Percentiles rank a stretch among this genome's conserved stretches.
Conservation (phyloP, 2,888 invertebrate genomes). For the Morpho helenor region DNA sequence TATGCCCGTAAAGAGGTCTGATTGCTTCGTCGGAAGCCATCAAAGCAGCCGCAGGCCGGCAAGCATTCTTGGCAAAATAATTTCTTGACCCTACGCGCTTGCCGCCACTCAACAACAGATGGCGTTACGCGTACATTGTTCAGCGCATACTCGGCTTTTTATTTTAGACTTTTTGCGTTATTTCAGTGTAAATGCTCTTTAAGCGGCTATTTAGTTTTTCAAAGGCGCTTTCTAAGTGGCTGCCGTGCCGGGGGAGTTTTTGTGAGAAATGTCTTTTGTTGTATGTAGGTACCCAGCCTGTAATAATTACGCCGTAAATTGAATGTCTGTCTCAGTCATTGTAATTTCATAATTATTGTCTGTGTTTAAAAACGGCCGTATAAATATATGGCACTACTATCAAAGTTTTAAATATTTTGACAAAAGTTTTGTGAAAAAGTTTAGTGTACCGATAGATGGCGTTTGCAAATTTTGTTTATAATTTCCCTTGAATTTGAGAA, state of each 20-base stretch:
- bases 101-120: constrained; percentile 67
- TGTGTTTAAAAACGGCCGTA: constrained; percentile 33
- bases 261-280: constrained; percentile 61
- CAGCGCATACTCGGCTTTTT: constrained; percentile 59
- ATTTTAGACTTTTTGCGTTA: constrained; percentile 54
- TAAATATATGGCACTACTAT: constrained; percentile 23
- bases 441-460: constrained; percentile 41
- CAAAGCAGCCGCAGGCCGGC: constrained; percentile 70
- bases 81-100: constrained; percentile 61
- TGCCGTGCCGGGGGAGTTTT: constrained; percentile 50
- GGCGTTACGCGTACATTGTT: constrained; percentile 69
- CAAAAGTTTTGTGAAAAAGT: constrained; percentile 5
- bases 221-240: constrained; percentile 73
- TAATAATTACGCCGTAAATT: constrained; percentile 68
- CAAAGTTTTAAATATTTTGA: constrained; percentile 7
- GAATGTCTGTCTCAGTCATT: constrained; percentile 48
- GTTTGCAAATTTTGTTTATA: constrained; percentile 27
- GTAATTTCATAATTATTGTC: constrained; percentile 55
- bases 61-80: constrained; percentile 63
- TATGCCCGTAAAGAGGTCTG: constrained; percentile 75
- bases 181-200: constrained; percentile 70
- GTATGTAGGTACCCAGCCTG: constrained; percentile 55
- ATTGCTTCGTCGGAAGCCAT: constrained; percentile 76
- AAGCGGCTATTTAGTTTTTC: constrained; percentile 74
- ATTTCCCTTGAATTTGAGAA: too few species aligned